Evolutionary conservation across 2,888 invertebrate species (phyloP).

Genomic region (Strigamia transsilvanica): DNA sequence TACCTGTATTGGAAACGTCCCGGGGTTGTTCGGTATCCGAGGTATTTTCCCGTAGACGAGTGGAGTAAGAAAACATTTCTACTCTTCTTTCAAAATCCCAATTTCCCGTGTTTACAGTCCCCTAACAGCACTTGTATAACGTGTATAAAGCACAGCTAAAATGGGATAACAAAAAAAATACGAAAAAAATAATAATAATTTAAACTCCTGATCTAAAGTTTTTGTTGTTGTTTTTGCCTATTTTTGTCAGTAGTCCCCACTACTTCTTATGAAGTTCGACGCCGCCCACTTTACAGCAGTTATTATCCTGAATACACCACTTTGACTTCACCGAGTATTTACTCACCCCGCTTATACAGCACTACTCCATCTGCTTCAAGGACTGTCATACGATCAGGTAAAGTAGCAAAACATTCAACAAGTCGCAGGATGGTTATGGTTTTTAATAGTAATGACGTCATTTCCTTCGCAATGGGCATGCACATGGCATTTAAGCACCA

Average conservation of each 20-base stretch:
- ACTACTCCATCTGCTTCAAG: not conserved
- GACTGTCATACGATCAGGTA: not conserved
- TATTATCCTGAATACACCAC: conserved; percentile 5
- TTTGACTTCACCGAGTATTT: conserved; percentile 22
- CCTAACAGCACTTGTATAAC: too few relatives aligned
- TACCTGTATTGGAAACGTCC: conserved; percentile 30
- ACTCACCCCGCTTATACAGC: not conserved
- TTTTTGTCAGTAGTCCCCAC: not conserved
- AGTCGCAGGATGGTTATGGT: too few relatives aligned
- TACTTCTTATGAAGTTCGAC: not conserved
- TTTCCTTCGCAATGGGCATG: too few relatives aligned
- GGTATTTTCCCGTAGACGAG: conserved; percentile 32
- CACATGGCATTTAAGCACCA: too few relatives aligned
- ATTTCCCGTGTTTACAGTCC: too few relatives aligned
- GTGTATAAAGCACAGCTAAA: too few relatives aligned
- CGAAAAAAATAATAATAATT: not conserved
- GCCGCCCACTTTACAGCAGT: not conserved
- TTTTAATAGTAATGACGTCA: too few relatives aligned
- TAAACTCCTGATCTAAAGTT: not conserved
- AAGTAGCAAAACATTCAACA: not conserved
- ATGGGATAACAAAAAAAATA: not conserved
- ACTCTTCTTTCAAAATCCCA: conserved; percentile 2
- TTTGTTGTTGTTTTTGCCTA: not conserved
- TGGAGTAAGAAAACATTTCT: conserved; percentile 24
- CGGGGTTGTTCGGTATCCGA: conserved; percentile 27